Conservation (phyloP, 1,140 invertebrate species). For the Magallana angulata region DNA sequence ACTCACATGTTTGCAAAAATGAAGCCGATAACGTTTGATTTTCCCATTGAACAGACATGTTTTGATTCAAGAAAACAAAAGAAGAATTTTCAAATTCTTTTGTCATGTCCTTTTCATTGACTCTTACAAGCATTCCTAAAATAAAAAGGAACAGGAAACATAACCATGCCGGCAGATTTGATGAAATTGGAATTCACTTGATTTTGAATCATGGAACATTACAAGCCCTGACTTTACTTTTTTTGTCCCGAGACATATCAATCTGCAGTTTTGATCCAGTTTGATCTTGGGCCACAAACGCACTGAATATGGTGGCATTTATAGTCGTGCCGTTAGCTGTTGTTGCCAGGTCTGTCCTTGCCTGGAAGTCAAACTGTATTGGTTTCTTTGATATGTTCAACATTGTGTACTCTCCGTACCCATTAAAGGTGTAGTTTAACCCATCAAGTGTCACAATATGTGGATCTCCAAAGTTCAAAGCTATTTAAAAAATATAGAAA, state of each 20-base stretch:
- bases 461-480: slow-evolving; percentile 48
- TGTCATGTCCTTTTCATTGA: neutral
- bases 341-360: slow-evolving; percentile 46
- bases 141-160: no score
- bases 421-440: slow-evolving; percentile 57
- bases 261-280: slow-evolving; percentile 40
- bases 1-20: neutral
- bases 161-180: no score
- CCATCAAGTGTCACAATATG: slow-evolving; percentile 57
- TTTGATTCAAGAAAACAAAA: neutral
- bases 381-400: neutral
- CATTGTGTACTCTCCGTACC: slow-evolving; percentile 53
- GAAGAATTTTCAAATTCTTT: neutral
- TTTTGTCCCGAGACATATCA: slow-evolving; percentile 46
- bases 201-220: no score
- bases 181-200: no score
- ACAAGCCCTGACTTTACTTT: neutral
- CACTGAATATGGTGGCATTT: slow-evolving; percentile 60
- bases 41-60: neutral
- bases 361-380: slow-evolving; percentile 43
- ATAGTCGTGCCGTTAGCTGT: slow-evolving; percentile 44
- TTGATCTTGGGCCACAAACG: slow-evolving; percentile 51
- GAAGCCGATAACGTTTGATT: slow-evolving; percentile 1
- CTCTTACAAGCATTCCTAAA: neutral
- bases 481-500: no score